Evolutionary conservation across 2,113 vertebrate species (phyloP).

Genomic region (Elephas maximus): DNA sequence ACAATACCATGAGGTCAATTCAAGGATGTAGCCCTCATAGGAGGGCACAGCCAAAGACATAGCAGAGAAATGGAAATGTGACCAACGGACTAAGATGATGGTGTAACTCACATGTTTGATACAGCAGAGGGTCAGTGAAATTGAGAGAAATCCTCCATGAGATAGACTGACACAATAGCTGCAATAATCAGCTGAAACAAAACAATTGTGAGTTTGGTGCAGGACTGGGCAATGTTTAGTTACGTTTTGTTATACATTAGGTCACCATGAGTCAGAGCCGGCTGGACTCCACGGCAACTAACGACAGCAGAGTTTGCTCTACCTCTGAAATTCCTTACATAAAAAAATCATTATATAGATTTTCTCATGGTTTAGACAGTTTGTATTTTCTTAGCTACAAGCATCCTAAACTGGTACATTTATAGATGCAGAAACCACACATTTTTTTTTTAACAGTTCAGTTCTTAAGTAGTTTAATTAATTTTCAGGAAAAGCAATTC

Average conservation of each 20-base stretch:
- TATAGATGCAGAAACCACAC: background rate
- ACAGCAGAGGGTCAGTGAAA: background rate
- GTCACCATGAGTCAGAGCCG: background rate
- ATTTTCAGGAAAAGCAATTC: background rate
- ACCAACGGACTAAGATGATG: background rate
- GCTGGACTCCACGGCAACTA: background rate
- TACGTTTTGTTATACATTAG: too few relatives aligned
- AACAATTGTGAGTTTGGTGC: background rate
- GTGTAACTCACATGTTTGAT: background rate
- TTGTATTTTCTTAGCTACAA: constrained; percentile 48
- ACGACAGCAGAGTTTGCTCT: background rate
- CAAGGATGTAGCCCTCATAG: background rate
- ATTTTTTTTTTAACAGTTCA: background rate
- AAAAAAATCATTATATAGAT: background rate
- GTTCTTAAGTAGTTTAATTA: background rate
- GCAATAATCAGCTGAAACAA: background rate
- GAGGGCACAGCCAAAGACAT: background rate
- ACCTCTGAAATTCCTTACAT: background rate
- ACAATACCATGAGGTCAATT: background rate
- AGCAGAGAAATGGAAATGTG: background rate
- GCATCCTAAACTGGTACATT: background rate
- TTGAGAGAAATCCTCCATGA: background rate
- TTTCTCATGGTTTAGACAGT: background rate
- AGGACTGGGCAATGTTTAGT: background rate
- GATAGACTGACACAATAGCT: background rate